phyloP scores from a whole-genome alignment of 2,113 vertebrate genomes.

The Tragelaphus imberbis region DNA sequence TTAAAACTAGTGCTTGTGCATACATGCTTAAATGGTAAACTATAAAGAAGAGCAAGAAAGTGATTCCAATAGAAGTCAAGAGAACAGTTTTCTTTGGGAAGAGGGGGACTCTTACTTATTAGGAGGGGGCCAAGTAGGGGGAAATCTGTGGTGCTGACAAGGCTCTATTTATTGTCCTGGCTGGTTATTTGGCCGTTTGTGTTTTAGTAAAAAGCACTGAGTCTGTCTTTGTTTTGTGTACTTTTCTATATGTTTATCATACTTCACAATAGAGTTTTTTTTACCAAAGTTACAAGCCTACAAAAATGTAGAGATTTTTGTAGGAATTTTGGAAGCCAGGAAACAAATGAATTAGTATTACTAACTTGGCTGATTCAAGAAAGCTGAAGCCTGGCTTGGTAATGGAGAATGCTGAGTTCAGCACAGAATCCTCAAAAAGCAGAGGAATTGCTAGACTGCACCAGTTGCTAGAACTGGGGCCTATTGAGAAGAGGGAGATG shows the following conservation, averaged over 20 bases:
- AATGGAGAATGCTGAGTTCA: background rate
- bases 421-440: background rate
- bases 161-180: background rate
- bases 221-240: background rate
- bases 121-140: background rate
- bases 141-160: background rate
- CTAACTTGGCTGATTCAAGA: background rate
- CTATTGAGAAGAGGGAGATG: background rate
- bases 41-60: background rate
- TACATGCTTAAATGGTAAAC: background rate
- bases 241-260: background rate
- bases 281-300: background rate
- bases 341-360: background rate
- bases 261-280: background rate
- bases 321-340: background rate
- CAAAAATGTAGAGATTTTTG: background rate
- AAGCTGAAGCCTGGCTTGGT: background rate
- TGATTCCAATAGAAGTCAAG: background rate
- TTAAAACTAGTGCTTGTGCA: background rate
- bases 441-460: background rate
- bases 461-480: background rate
- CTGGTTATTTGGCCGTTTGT: background rate
- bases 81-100: background rate
- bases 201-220: conserved; percentile 26
- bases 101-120: background rate